Conservation (phyloP, 37 sponge, comb jelly and placozoan species). For the Bolinopsis microptera region DNA sequence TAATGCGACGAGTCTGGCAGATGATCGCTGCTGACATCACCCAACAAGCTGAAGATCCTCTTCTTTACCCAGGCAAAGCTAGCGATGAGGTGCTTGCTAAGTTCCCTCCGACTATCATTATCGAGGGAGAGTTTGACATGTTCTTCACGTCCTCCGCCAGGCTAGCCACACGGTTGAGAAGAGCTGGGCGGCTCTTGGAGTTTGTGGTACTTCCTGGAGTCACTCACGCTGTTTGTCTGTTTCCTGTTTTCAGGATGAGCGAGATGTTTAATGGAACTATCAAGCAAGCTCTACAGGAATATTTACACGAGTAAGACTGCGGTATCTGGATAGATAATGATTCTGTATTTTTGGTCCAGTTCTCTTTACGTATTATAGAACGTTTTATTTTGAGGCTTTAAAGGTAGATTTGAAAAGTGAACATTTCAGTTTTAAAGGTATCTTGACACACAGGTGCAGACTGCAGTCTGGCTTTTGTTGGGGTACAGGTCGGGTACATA, state of each 20-base stretch:
- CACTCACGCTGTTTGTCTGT: background rate
- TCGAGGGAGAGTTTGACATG: constrained; percentile 55
- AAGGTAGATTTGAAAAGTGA: no score
- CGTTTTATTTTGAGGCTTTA: no score
- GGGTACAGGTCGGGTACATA: no score
- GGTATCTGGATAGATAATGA: background rate
- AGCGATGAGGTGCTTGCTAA: constrained; percentile 2
- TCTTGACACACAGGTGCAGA: no score
- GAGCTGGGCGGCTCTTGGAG: background rate
- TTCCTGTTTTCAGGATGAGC: background rate
- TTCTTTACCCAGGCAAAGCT: background rate
- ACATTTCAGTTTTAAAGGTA: no score
- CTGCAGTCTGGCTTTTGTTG: no score
- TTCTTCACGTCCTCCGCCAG: background rate
- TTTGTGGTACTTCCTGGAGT: constrained; percentile 3
- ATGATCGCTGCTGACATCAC: background rate
- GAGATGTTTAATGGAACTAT: constrained; percentile 22
- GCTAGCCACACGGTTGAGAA: background rate
- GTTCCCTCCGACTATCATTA: background rate
- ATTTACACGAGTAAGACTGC: background rate
- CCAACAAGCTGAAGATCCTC: background rate
- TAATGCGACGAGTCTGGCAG: background rate
- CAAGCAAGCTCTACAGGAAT: background rate
- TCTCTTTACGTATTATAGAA: no score
- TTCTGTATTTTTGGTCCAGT: background rate